Evolutionary conservation across 2,797 vertebrate genomes (phyloP), one percentile per base, ranked within the genome.

Genomic region (Poecilia wingei): DNA sequence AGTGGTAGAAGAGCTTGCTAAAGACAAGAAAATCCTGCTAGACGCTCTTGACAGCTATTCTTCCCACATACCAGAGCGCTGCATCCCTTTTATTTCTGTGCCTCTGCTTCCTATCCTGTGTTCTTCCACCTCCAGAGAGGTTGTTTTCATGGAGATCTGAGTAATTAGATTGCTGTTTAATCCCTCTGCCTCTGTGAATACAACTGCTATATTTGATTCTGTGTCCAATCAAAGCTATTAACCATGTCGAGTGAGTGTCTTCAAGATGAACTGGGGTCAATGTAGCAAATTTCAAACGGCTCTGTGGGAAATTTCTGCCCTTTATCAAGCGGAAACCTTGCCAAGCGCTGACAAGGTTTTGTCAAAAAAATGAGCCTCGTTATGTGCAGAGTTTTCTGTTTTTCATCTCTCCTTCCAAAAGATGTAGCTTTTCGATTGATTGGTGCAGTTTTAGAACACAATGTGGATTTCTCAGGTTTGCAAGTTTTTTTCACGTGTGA

Each of bases 111-210:
- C 73, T 51, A 71, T 78, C 78, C 84, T 79, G 81, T 84, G 79
- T 88, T 91, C 75, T 76, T 86, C 88, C 91, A 90, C 88, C 90
- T 91, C 92, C 87, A 72, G 83, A 93, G 88, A 89, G 91, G 91
- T 91, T 89, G 90, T 92, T 94, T 94, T 95, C 92, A 93, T 89
- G 91, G 91, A 92, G 93, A 93, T 92, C 81, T 82, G 46, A 88
- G 84, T 94, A 95, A 96, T 95, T 95, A 95, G 92, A 96, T 95
- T 94, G 86, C 61, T 81, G 83, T 93, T 94, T 95, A 95, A 95
- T 95, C 95, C 93, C 81, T 69, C 83, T 83, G 91, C 87, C 88
- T 86, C 84, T 89, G 86, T 91, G 92, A 94, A 94, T 88, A 81
- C 86, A 84, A 89, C 84, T 80, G 92, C 93, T 96, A 93, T 94